A percentile compares a stretch with the other conserved stretches of the same genome.
phyloP scores from a whole-genome alignment of 1,140 invertebrate genomes.

The Onthophagus taurus region DNA sequence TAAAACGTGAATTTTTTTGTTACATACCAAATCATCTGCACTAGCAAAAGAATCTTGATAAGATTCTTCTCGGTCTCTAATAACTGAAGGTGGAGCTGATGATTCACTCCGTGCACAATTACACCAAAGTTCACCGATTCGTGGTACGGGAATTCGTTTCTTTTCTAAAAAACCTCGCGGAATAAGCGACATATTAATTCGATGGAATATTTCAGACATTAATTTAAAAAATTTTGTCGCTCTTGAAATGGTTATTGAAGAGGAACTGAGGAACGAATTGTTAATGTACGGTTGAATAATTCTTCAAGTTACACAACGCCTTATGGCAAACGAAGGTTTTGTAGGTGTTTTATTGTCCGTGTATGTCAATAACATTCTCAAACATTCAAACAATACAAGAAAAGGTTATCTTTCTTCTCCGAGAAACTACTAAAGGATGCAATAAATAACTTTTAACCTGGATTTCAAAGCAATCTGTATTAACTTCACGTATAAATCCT shows the following conservation, averaged over 20 bases:
- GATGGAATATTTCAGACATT: background rate
- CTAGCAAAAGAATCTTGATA: too few species aligned
- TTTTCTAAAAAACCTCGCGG: conserved; percentile 15
- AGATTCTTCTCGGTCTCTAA: too few species aligned
- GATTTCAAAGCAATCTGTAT: too few species aligned
- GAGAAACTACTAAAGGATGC: too few species aligned
- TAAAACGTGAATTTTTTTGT: too few species aligned
- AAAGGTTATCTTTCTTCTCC: too few species aligned
- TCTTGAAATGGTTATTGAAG: too few species aligned
- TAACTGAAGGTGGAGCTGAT: conserved; percentile 15
- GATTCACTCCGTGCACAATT: too few species aligned
- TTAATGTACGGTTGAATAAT: background rate
- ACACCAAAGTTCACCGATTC: conserved; percentile 17
- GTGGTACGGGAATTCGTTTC: conserved; percentile 15
- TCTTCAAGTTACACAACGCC: background rate
- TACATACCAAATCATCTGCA: background rate
- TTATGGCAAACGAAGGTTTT: background rate
- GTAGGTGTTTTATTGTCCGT: background rate
- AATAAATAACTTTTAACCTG: too few species aligned
- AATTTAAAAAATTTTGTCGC: background rate
- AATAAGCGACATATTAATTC: conserved; percentile 7
- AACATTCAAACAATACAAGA: background rate
- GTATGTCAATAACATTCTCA: background rate
- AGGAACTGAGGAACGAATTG: too few species aligned
- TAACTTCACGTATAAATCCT: too few species aligned